Evolutionary conservation across 2,797 vertebrate species (phyloP).

Genomic region (Diceros bicornis): DNA sequence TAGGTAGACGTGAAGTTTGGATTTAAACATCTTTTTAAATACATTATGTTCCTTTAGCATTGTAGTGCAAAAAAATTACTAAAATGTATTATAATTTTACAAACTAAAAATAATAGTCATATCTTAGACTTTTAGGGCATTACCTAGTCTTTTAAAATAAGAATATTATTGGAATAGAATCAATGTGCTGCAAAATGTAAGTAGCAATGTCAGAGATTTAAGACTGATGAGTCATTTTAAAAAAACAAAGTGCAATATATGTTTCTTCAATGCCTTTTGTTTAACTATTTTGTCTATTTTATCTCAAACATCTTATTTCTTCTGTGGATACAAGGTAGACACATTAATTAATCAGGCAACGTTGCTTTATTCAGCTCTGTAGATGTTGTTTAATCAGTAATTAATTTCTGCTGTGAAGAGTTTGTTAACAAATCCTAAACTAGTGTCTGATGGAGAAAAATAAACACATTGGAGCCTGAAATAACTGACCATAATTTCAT

Average conservation of each 20-base stretch:
- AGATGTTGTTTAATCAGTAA: constrained; percentile 54
- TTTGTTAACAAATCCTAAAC: constrained; percentile 40
- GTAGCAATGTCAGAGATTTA: neutral
- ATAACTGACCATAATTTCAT: neutral
- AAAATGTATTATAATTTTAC: neutral
- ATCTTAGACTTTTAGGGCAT: neutral
- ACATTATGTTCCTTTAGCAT: neutral
- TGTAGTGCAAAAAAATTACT: neutral
- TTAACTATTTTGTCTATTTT: constrained; percentile 41
- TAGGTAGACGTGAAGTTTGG: neutral
- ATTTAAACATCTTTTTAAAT: neutral
- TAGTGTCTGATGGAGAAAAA: neutral
- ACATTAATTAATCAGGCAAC: neutral
- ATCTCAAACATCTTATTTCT: constrained; percentile 50
- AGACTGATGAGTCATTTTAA: constrained; percentile 26
- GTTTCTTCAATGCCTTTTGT: neutral
- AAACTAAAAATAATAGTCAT: neutral
- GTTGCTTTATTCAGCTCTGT: constrained; percentile 28
- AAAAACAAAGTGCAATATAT: neutral
- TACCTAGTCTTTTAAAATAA: neutral
- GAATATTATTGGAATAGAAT: constrained; percentile 3
- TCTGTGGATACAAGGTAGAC: neutral
- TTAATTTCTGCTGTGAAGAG: constrained; percentile 42
- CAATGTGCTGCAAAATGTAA: neutral
- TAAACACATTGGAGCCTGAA: neutral